Evolutionary conservation across 2,113 vertebrate genomes (phyloP).

Genomic region (Oncorhynchus mykiss): DNA sequence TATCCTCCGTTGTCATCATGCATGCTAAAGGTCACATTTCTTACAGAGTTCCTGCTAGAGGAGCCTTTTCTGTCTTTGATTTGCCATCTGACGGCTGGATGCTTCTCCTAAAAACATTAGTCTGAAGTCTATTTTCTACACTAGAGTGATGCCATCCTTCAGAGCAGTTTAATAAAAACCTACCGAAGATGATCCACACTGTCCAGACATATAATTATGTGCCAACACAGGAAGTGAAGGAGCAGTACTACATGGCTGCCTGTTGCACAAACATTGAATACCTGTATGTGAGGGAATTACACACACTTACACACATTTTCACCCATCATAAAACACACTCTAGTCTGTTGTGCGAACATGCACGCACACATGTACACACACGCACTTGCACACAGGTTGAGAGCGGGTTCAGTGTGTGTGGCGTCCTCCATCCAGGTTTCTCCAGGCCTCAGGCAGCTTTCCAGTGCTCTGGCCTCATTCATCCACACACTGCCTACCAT

Average conservation of each 20-base stretch:
- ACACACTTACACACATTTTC: too few species aligned
- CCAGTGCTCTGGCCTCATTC: conserved; percentile 16
- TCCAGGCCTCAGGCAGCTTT: conserved; percentile 15
- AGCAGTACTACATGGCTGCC: too few species aligned
- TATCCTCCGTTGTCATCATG: not conserved
- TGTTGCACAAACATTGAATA: too few species aligned
- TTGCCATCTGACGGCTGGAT: not conserved
- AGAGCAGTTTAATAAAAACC: too few species aligned
- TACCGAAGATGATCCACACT: too few species aligned
- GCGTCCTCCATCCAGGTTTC: not conserved
- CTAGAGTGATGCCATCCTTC: too few species aligned
- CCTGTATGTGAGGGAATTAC: too few species aligned
- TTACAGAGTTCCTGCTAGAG: not conserved
- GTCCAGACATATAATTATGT: too few species aligned
- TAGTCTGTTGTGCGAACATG: not conserved
- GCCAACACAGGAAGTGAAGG: too few species aligned
- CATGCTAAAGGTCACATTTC: not conserved
- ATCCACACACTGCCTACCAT: not conserved
- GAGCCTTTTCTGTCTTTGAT: not conserved
- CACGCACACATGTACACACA: not conserved
- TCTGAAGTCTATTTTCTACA: not conserved
- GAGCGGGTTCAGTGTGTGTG: not conserved
- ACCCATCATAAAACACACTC: not conserved
- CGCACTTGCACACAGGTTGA: not conserved
- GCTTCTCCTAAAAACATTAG: not conserved